A percentile compares a stretch with the other conserved stretches of the same genome.
phyloP scores from a whole-genome alignment of 2,113 vertebrate species.

The Cepphus grylle region DNA sequence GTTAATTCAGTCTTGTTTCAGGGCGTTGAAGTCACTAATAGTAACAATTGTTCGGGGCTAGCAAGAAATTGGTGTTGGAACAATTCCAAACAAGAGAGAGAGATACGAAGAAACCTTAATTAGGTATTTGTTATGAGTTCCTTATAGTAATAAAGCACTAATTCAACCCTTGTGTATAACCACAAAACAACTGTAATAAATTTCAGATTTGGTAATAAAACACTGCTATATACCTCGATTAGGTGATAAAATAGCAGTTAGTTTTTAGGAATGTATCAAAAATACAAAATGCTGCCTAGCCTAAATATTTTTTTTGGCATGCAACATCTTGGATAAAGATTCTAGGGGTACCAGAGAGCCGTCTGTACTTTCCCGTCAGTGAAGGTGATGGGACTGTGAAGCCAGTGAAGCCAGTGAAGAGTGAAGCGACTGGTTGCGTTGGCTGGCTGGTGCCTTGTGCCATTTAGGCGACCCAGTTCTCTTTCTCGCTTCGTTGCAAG shows the following conservation, averaged over 20 bases:
- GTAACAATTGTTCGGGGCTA: not conserved
- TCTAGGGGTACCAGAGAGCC: not conserved
- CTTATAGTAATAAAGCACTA: constrained; percentile 62
- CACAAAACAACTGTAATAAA: constrained; percentile 31
- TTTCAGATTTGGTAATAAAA: constrained; percentile 49
- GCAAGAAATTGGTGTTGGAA: not conserved
- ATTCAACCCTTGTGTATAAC: constrained; percentile 8
- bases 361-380: not conserved
- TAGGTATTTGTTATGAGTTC: constrained; percentile 23
- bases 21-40: not conserved
- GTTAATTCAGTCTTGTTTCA: constrained; percentile 41
- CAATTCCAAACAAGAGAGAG: constrained; percentile 31
- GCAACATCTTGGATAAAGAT: not conserved
- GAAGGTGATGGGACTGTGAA: not conserved
- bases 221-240: not conserved
- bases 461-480: not conserved
- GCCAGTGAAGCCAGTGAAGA: too few species aligned
- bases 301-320: not conserved
- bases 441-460: not conserved
- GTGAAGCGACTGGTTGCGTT: fast-evolving
- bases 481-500: not conserved
- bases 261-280: not conserved
- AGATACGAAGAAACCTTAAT: constrained; percentile 33
- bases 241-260: not conserved
- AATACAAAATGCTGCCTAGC: not conserved